phyloP scores from a whole-genome alignment of 2,113 vertebrate species.

The Lepidothrix coronata region DNA sequence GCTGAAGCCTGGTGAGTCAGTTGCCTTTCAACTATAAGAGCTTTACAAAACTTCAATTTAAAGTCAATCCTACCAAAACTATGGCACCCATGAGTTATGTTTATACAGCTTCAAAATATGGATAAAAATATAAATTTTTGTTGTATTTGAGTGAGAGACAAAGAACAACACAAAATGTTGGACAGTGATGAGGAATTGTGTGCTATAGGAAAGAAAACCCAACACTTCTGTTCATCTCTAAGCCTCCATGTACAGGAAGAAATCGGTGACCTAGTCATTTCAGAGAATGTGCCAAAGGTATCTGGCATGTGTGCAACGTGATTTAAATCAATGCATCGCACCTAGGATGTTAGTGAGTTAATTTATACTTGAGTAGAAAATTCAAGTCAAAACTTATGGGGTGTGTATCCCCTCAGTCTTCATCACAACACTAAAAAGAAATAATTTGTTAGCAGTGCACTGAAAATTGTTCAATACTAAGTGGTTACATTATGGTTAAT shows the following conservation, averaged over 20 bases:
- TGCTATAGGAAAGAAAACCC: neutral
- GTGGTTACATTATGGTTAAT: neutral
- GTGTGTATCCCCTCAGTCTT: neutral
- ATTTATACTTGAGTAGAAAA: neutral
- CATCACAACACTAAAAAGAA: neutral
- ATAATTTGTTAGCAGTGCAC: neutral
- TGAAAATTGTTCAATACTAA: neutral
- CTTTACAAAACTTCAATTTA: neutral
- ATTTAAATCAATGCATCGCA: neutral
- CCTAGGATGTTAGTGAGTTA: neutral
- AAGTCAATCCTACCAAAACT: neutral
- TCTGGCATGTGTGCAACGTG: neutral
- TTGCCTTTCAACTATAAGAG: neutral
- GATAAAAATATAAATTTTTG: neutral
- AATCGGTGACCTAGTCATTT: neutral
- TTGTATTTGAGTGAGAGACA: neutral
- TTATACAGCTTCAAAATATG: neutral
- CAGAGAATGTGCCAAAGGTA: neutral
- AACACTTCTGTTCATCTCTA: neutral
- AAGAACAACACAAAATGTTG: neutral
- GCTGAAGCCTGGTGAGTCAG: neutral
- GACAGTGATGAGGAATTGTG: rapidly evolving
- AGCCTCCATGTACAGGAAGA: neutral
- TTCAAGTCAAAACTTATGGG: neutral
- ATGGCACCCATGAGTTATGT: neutral